Conservation (phyloP, 2,888 invertebrate species). For the Lepidocyrtinus sp. region DNA sequence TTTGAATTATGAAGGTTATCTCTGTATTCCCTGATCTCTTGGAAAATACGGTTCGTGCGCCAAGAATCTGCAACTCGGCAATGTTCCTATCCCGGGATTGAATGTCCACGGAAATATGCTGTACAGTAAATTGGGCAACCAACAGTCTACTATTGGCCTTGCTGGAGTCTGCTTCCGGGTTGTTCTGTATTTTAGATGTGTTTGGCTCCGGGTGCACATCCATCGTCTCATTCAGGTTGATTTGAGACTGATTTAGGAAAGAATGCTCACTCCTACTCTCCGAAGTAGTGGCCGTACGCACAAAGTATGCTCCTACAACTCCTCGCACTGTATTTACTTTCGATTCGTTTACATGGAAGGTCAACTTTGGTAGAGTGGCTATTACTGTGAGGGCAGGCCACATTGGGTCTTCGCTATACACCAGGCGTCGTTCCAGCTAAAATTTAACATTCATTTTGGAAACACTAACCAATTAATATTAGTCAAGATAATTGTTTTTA, state of each 20-base stretch:
- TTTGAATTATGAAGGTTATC: conserved; percentile 90
- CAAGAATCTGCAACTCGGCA: conserved; percentile 93
- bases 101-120: conserved; percentile 75
- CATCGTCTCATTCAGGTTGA: conserved; percentile 53
- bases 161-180: conserved; percentile 20
- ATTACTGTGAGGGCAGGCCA: conserved; percentile 88
- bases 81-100: conserved; percentile 91
- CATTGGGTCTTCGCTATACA: conserved; percentile 87
- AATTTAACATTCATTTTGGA: conserved; percentile 67
- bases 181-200: neutral
- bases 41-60: conserved; percentile 84
- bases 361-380: conserved; percentile 89
- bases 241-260: conserved; percentile 61
- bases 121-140: conserved; percentile 74
- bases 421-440: conserved; percentile 84
- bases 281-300: neutral
- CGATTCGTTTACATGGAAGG: conserved; percentile 91
- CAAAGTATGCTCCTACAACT: conserved; percentile 73
- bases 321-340: conserved; percentile 82
- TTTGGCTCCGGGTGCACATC: conserved; percentile 8
- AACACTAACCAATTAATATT: no score
- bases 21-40: conserved; percentile 83
- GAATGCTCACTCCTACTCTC: conserved; percentile 50
- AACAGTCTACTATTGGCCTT: conserved; percentile 66
- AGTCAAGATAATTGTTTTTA: neutral